Conservation (phyloP, 1,140 invertebrate species). For the Diploscapter pachys region DNA sequence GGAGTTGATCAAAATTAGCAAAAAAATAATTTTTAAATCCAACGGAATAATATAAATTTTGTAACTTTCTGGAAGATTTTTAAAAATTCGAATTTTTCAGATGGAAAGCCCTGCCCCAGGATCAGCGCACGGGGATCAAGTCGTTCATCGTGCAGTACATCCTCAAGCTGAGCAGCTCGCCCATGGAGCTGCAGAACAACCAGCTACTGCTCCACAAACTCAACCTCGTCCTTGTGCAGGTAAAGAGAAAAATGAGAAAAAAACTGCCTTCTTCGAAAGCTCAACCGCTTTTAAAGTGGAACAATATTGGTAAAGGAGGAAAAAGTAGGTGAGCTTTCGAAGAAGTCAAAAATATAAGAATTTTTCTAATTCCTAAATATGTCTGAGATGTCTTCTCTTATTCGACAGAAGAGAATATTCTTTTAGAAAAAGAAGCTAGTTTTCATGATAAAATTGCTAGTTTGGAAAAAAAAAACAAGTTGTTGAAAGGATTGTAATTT, state of each 20-base stretch:
- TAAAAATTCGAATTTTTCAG: slow-evolving; percentile 59
- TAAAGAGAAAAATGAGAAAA: slow-evolving; percentile 49
- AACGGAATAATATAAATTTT: too few species aligned
- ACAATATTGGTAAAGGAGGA: too few species aligned
- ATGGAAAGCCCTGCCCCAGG: slow-evolving; percentile 96
- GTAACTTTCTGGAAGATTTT: neutral
- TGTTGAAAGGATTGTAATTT: neutral
- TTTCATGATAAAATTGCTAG: too few species aligned
- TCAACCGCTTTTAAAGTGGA: neutral
- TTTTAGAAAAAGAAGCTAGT: neutral
- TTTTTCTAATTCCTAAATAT: too few species aligned
- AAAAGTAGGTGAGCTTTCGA: too few species aligned
- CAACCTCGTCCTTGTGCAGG: slow-evolving; percentile 84
- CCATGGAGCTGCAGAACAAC: slow-evolving; percentile 60
- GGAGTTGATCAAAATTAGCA: too few species aligned
- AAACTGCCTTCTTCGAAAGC: neutral
- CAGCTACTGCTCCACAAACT: slow-evolving; percentile 97
- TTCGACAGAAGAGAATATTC: slow-evolving; percentile 1
- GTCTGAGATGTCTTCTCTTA: neutral
- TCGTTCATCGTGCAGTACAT: slow-evolving; percentile 70
- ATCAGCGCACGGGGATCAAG: slow-evolving; percentile 87
- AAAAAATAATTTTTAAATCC: too few species aligned
- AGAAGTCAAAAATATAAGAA: too few species aligned
- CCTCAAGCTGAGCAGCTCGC: slow-evolving; percentile 94
- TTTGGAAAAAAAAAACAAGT: too few species aligned